Evolutionary conservation across 2,797 vertebrate genomes (phyloP).

Genomic region (Gymnodraco acuticeps): DNA sequence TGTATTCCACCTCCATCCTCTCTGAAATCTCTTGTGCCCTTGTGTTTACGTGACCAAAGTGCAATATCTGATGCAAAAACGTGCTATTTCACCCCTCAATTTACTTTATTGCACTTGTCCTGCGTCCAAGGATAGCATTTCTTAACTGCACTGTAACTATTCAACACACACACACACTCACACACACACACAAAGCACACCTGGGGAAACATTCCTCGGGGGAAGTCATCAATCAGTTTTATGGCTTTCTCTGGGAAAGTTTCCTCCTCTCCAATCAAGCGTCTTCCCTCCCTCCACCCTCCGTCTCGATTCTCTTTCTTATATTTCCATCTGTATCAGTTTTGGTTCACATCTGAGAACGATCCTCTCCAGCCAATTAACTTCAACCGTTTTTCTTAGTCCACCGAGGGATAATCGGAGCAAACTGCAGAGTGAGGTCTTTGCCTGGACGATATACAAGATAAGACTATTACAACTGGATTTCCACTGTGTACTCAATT

Average conservation of each 20-base stretch:
- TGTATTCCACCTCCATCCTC: slow-evolving; percentile 27
- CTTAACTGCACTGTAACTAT: slow-evolving; percentile 67
- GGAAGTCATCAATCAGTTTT: slow-evolving; percentile 90
- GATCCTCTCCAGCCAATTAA: slow-evolving; percentile 77
- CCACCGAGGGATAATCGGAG: slow-evolving; percentile 74
- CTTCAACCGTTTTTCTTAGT: slow-evolving; percentile 71
- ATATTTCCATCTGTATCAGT: slow-evolving; percentile 85
- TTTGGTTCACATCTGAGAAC: slow-evolving; percentile 83
- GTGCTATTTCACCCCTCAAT: slow-evolving; percentile 73
- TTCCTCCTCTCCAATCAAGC: slow-evolving; percentile 83
- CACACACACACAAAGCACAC: slow-evolving; percentile 70
- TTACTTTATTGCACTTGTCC: slow-evolving; percentile 84
- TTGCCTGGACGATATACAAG: slow-evolving; percentile 57
- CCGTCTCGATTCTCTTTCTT: slow-evolving; percentile 52
- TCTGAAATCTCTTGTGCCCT: slow-evolving; percentile 51
- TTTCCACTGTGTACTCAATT: slow-evolving; percentile 57
- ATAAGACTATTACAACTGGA: slow-evolving; percentile 62
- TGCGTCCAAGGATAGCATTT: slow-evolving; percentile 82
- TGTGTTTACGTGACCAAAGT: slow-evolving; percentile 57
- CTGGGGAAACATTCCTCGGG: slow-evolving; percentile 87
- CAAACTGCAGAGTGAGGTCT: slow-evolving; percentile 62
- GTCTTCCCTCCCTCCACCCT: slow-evolving; percentile 57
- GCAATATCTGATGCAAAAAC: slow-evolving; percentile 71
- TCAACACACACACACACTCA: slow-evolving; percentile 47
- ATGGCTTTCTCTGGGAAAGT: slow-evolving; percentile 86